Evolutionary conservation across 2,113 vertebrate species (phyloP).

Genomic region (Corythornis vintsioides): DNA sequence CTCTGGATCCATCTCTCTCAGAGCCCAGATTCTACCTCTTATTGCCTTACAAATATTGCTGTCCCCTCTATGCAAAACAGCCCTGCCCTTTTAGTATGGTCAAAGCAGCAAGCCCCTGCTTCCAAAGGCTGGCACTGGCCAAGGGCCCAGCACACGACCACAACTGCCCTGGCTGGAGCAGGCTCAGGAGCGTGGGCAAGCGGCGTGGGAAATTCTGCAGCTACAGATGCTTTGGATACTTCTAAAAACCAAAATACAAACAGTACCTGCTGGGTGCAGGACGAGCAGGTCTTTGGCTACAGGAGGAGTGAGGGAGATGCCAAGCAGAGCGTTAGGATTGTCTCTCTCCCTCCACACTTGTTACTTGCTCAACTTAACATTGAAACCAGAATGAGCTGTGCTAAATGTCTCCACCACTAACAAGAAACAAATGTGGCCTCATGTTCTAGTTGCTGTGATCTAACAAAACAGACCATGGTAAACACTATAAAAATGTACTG

Average conservation of each 20-base stretch:
- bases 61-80: background rate
- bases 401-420: slow-evolving; percentile 45
- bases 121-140: background rate
- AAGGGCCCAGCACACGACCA: background rate
- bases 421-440: slow-evolving; percentile 69
- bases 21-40: background rate
- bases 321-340: background rate
- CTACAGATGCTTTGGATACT: rapidly evolving
- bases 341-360: slow-evolving; percentile 26
- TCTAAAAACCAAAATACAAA: background rate
- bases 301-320: background rate
- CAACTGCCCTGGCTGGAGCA: background rate
- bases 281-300: background rate
- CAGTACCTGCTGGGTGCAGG: background rate
- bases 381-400: slow-evolving; percentile 47
- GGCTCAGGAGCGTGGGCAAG: background rate
- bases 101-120: background rate
- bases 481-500: slow-evolving; percentile 73
- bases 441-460: slow-evolving; percentile 69
- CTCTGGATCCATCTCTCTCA: background rate
- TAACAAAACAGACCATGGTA: slow-evolving; percentile 70
- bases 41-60: background rate
- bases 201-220: background rate
- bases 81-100: background rate
- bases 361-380: background rate